Evolutionary conservation across 2,113 vertebrate species (phyloP), one percentile per base, ranked within the genome.

Genomic region (cat (Felis catus)): DNA sequence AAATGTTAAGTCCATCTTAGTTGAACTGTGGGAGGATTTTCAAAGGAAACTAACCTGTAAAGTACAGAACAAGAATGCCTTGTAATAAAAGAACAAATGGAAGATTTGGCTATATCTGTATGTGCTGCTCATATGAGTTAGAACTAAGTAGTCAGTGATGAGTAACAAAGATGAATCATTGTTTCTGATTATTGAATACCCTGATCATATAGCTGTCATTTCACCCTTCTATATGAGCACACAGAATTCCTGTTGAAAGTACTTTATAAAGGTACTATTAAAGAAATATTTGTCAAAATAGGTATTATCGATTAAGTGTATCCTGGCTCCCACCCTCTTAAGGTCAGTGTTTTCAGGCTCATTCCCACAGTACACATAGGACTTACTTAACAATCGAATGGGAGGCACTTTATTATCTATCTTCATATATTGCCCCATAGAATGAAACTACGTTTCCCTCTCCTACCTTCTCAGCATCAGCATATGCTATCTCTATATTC

Each of bases 1-100:
- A 95, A 98, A 91, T 48, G n/a, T 87, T 66, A 89, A 96, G 87
- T 95, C 39, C 73, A 96, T 94, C 61, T 96, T 92, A 91, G 81
- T 84, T 94, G 86, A 97, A 88, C 66, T 70, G 1, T 51, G 27
- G 85, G 79, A 97, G 48, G 68, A 89, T 53, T 97, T 97, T 97
- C 88, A 83, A 89, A 91, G 94, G 51, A 95, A 97, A 94, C 9
- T n/a, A 90, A 90, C 85, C 31, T 73, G 1, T 92, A 89, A 95
- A 82, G 90, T 7, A 70, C 7, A 13, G 82, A 70, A 53, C 80
- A 90, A 65, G 23, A 96, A 87, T 82, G 81, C 33, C 58, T 94
- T 73, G 8, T 58, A 79, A 66, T 66, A 83, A 82, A 93, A 86
- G 61, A 70, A 93, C 51, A 89, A 95, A 70, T 29, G 55, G 79